These are phyloP conservation scores for Malthinus seriepunctatus DNA, from an alignment of 2,888 invertebrate genomes.

Conservation along the genomic window DNA sequence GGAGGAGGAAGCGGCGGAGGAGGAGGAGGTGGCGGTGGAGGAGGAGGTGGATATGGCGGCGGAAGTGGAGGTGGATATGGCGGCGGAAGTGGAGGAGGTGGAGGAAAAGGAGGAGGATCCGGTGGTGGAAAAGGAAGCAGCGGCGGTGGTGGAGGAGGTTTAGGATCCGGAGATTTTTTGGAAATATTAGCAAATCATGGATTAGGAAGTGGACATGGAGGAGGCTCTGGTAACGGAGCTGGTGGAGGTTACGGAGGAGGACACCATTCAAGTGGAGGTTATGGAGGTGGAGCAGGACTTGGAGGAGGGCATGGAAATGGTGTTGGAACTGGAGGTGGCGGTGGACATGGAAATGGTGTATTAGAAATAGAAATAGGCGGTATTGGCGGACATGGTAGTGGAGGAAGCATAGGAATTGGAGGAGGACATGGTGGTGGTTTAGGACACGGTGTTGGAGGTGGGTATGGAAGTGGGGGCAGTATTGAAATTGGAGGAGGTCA, in stretches of 20 bases:
- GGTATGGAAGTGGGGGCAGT: not conserved
- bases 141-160: constrained; percentile 9
- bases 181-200: not conserved
- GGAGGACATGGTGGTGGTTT: not conserved
- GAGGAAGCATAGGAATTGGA: not conserved
- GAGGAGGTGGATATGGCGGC: not conserved
- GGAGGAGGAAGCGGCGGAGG: constrained; percentile 4
- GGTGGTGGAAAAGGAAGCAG: not conserved
- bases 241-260: constrained; percentile 10
- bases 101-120: not conserved
- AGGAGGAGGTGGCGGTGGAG: not conserved
- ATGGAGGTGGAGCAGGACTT: constrained; percentile 1
- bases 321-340: constrained; percentile 3
- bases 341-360: constrained; percentile 2
- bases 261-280: not conserved
- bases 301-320: not conserved
- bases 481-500: not conserved
- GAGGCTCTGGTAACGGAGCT: constrained; percentile 8
- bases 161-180: not conserved
- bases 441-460: not conserved
- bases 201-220: constrained; percentile 1
- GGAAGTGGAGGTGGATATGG: constrained; percentile 4
- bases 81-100: not conserved
- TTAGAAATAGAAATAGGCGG: not conserved
- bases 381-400: not conserved